Base-by-base conservation (phyloP, 2,113 vertebrate genomes). In the Xyliphius kryptos region DNA sequence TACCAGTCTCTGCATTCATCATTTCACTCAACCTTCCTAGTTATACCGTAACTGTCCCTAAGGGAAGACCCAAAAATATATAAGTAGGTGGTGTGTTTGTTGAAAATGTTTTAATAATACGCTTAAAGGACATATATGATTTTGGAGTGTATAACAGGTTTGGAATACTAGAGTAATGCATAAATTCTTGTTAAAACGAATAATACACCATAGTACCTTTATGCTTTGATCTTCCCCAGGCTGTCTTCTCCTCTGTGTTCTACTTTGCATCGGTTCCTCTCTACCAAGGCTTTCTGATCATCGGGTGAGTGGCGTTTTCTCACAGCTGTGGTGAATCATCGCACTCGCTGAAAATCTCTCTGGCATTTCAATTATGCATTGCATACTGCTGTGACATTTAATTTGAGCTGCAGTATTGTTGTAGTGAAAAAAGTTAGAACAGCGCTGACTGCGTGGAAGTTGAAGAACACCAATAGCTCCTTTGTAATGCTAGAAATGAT, bases 231-330 rank as follows among this genome's bases (percentile, higher is more conserved):
- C 65, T 66, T 17, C 51, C 44, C 66, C 16, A 97, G 94, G 92
- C 94, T 2, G 94, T 98, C 43, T 98, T 97, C 70, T 97, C 93
- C 13, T 97, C 94, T 0, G 94, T 98, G 2, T 98, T 98, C 86
- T 97, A 93, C 80, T 98, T 98, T 6, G 95, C 95, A 22, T 97
- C 94, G 0, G 92, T 98, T 43, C 92, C 94, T 1, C 93, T 98
- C 72, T 98, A 97, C 78, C 94, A 97, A 86, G 95, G 94, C 67
- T 97, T 97, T 82, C 91, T 98, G 80, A 91, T 93, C 60, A 95
- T 97, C 20, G 94, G 95, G 94, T 98, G 83, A 93, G 92, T 79
- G 51, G 48, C 36, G 2, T 37, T n/a, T 2, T 48, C 40, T 1
- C 37, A 44, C 46, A 58, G 55, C 38, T 9, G 52, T 22, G 63